These are phyloP conservation scores for Drosophila sordidapex DNA, from an alignment of 2,888 invertebrate genomes.

Conservation along the genomic window DNA sequence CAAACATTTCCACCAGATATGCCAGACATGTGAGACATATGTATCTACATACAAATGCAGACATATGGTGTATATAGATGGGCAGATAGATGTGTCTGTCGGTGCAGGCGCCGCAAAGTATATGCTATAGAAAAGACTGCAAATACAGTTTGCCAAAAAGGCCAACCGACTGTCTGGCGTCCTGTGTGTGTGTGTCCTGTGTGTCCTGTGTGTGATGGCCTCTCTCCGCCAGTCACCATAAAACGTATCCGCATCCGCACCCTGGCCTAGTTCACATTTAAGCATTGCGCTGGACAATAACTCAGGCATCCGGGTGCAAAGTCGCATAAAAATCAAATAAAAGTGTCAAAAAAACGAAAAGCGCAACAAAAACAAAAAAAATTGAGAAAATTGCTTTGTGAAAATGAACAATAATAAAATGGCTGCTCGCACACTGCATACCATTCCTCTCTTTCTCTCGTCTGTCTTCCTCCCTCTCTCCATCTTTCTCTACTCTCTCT, in stretches of 20 bases:
- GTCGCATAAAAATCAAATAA: constrained; percentile 79
- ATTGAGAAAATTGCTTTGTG: constrained; percentile 34
- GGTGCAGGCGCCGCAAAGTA: constrained; percentile 56
- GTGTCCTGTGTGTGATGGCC: neutral
- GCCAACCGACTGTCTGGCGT: constrained; percentile 46
- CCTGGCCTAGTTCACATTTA: constrained; percentile 72
- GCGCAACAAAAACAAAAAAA: constrained; percentile 12
- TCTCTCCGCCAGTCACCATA: neutral
- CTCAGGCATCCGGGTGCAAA: constrained; percentile 55
- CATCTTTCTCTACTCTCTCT: too few species aligned
- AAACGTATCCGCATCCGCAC: constrained; percentile 52
- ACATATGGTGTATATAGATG: constrained; percentile 8
- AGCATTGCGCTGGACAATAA: constrained; percentile 74
- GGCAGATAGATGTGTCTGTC: constrained; percentile 31
- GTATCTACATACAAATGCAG: neutral
- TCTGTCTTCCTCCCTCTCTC: neutral
- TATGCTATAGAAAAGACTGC: constrained; percentile 17
- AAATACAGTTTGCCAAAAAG: constrained; percentile 64
- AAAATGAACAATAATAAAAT: constrained; percentile 57
- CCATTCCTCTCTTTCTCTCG: neutral
- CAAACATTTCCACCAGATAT: constrained; percentile 24
- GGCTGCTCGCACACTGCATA: constrained; percentile 3
- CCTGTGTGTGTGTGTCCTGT: neutral
- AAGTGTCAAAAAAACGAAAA: constrained; percentile 46
- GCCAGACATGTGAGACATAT: constrained; percentile 13